A percentile compares a stretch with the other conserved stretches of the same genome.
Conservation (phyloP, 1,140 invertebrate species). For the Palaemon carinicauda region DNA sequence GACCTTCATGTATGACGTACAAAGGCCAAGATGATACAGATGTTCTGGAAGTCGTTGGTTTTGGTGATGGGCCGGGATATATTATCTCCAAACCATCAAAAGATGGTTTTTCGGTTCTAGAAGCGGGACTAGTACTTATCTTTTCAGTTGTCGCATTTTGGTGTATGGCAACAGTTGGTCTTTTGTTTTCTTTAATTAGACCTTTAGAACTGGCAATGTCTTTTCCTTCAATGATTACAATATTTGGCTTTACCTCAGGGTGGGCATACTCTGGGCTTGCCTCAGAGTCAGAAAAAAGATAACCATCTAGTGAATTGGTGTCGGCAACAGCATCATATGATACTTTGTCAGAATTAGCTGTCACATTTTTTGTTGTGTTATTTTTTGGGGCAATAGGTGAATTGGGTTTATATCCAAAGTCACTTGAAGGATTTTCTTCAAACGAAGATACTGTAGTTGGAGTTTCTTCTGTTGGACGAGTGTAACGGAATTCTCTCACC, state of each 20-base stretch:
- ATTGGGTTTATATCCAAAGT: constrained; percentile 25
- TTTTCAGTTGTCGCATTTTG: neutral
- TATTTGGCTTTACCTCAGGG: neutral
- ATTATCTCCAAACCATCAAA: constrained; percentile 20
- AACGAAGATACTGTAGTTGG: constrained; percentile 26
- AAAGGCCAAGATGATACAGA: constrained; percentile 10
- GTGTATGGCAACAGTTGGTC: neutral
- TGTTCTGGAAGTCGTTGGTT: neutral
- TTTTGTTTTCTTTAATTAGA: constrained; percentile 23
- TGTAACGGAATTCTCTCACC: constrained; percentile 52
- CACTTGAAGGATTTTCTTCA: neutral
- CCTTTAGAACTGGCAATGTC: constrained; percentile 3
- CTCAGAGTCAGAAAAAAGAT: constrained; percentile 57
- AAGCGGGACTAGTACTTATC: neutral
- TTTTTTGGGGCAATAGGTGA: neutral
- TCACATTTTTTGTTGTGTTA: constrained; percentile 12
- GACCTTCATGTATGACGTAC: constrained; percentile 51
- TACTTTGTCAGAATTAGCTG: neutral
- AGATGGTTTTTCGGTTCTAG: neutral
- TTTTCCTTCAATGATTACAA: constrained; percentile 5
- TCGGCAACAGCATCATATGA: constrained; percentile 52
- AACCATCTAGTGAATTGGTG: constrained; percentile 58
- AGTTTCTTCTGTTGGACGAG: constrained; percentile 53
- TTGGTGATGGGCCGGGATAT: constrained; percentile 6
- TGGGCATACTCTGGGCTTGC: constrained; percentile 50